phyloP scores from a whole-genome alignment of 2,888 invertebrate species.

The Aricia artaxerxes region DNA sequence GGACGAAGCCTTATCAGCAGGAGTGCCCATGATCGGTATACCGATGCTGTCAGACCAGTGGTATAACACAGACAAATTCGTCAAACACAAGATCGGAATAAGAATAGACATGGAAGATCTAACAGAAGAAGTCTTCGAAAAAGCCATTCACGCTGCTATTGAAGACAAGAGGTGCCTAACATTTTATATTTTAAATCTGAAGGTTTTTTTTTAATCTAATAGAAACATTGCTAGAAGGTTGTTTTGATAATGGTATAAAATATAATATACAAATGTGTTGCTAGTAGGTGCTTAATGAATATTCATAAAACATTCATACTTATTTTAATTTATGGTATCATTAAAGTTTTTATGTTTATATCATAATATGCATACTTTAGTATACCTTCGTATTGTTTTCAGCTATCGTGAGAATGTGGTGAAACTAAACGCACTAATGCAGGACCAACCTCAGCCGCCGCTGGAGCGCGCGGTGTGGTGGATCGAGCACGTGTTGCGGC shows the following conservation, averaged over 20 bases:
- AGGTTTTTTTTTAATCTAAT: not conserved
- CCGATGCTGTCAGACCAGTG: constrained; percentile 53
- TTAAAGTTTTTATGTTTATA: not conserved
- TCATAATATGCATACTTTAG: not conserved
- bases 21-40: constrained; percentile 49
- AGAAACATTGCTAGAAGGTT: not conserved
- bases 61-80: constrained; percentile 47
- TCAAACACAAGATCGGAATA: constrained; percentile 34
- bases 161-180: not conserved
- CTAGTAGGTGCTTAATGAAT: not conserved
- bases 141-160: not conserved
- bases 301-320: not conserved
- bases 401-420: constrained; percentile 29
- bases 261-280: too few species aligned
- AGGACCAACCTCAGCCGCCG: constrained; percentile 35
- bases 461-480: constrained; percentile 54
- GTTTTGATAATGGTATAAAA: not conserved
- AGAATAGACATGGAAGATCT: constrained; percentile 36
- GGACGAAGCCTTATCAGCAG: constrained; percentile 51
- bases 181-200: not conserved
- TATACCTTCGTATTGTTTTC: not conserved
- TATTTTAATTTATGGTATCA: not conserved
- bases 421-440: constrained; percentile 19
- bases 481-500: constrained; percentile 57
- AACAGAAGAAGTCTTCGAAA: constrained; percentile 36